These are phyloP conservation scores for Lerema accius DNA, from an alignment of 1,140 invertebrate species.

Conservation along the genomic window DNA sequence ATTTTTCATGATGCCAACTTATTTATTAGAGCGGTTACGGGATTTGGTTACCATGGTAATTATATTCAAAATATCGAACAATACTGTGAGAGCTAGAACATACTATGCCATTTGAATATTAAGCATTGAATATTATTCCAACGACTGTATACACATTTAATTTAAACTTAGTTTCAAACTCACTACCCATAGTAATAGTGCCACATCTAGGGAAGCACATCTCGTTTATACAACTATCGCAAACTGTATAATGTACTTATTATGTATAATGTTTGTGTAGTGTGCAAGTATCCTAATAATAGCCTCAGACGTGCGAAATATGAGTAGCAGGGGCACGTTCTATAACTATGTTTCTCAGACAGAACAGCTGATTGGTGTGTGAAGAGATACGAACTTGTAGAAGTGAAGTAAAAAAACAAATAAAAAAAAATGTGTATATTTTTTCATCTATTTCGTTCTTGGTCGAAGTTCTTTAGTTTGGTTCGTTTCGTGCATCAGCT, in stretches of 20 bases:
- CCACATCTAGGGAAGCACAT: slow-evolving; percentile 7
- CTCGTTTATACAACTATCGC: slow-evolving; percentile 7
- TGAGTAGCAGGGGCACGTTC: slow-evolving; percentile 42
- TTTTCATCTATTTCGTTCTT: too few relatives aligned
- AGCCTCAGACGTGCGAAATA: slow-evolving; percentile 42
- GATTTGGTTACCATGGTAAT: too few relatives aligned
- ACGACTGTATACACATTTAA: slow-evolving; percentile 6
- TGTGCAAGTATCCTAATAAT: slow-evolving; percentile 34
- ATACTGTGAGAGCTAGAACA: too few relatives aligned
- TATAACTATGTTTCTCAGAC: slow-evolving; percentile 40
- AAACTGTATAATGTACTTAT: slow-evolving; percentile 9
- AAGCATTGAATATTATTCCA: slow-evolving; percentile 13
- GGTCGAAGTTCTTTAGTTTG: too few relatives aligned
- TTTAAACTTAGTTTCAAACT: slow-evolving; percentile 8
- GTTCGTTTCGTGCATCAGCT: too few relatives aligned
- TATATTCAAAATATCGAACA: too few relatives aligned
- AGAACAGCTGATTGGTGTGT: slow-evolving; percentile 38
- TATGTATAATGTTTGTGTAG: slow-evolving; percentile 12
- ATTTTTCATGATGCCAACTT: too few relatives aligned
- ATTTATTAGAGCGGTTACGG: too few relatives aligned
- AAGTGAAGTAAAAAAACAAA: too few relatives aligned
- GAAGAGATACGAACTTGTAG: slow-evolving; percentile 27
- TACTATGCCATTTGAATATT: too few relatives aligned
- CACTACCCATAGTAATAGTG: neutral
- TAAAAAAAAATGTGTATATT: neutral